Base-by-base conservation (phyloP, 2,113 vertebrate species). In the Beaufortia kweichowensis region DNA sequence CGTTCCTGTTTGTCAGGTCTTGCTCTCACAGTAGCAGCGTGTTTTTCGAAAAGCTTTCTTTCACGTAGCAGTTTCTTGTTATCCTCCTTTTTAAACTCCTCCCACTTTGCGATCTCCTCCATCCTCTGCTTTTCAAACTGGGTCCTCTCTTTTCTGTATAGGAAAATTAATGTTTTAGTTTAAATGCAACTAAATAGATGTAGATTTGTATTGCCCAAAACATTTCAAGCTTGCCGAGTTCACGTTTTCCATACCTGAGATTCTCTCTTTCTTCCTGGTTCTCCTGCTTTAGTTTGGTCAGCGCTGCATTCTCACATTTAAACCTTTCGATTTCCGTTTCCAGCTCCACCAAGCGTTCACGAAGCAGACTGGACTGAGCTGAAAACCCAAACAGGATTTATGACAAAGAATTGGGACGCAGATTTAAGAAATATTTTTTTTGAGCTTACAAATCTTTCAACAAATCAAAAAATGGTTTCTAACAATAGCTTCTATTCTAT, bases 1-100 rank as follows among this genome's bases (percentile, higher is more conserved):
- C 97, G 93, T 67, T 99, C 96, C 74, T 92, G 97, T 89, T 96
- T 98, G 89, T 97, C 96, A 7, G 97, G 97, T 21, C 95, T 90
- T 57, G 94, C 91, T 89, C 95, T 92, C 43, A 91, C 92, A 3
- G 91, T 92, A 19, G 89, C 86, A 0, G 90, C 84, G 4, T 99
- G 94, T 62, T 92, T 97, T 87, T 98, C 95, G 89, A 98, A 98
- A 81, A 98, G 84, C 89, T 92, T 95, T 15, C 94, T 94, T 56
- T 98, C 96, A 79, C 92, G 96, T 84, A 95, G 96, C 62, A 99
- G 81, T 83, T 95, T 98, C 83, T 87, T 92, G n/a, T 78, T 93
- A 90, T 98, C 96, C 57, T 95, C 96, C 64, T 90, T 94, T 86
- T 92, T 97, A 81, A 92, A 88, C 75, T 97, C 95, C 86, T 98